phyloP scores from a whole-genome alignment of 2,888 invertebrate species.

The Folsomia manolachei region DNA sequence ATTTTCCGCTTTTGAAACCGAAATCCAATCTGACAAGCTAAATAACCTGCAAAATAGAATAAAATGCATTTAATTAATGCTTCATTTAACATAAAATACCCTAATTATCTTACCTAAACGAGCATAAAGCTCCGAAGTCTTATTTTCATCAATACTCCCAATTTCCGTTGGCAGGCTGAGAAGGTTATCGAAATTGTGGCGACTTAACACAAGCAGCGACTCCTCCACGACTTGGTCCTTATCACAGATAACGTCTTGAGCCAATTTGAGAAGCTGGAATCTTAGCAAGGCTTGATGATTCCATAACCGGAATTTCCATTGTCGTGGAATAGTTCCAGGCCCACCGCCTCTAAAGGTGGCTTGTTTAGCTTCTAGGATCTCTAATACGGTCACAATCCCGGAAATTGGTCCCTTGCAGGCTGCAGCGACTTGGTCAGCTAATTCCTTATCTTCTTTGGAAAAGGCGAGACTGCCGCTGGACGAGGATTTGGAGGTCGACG shows the following conservation, averaged over 20 bases:
- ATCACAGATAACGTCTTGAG: not conserved
- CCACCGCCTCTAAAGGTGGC: not conserved
- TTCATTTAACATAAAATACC: not conserved
- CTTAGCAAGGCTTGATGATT: not conserved
- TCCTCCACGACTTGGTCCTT: not conserved
- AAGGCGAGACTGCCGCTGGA: not conserved
- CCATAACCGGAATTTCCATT: not conserved
- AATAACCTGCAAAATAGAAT: conserved; percentile 16
- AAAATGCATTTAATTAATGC: not conserved
- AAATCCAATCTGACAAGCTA: conserved; percentile 29
- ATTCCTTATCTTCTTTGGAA: not conserved
- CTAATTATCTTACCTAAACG: not conserved
- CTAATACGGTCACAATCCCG: not conserved
- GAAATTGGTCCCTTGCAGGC: not conserved
- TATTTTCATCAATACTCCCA: not conserved
- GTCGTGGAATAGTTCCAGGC: not conserved
- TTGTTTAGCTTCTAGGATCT: not conserved
- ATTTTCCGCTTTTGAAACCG: conserved; percentile 26
- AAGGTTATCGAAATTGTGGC: not conserved
- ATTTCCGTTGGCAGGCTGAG: not conserved
- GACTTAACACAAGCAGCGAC: not conserved
- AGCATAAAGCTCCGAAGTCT: conserved; percentile 1
- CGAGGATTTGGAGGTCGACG: not conserved
- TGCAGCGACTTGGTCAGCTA: not conserved
- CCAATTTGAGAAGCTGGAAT: not conserved